phyloP scores from a whole-genome alignment of 2,888 invertebrate genomes.

The Latrodectus elegans region DNA sequence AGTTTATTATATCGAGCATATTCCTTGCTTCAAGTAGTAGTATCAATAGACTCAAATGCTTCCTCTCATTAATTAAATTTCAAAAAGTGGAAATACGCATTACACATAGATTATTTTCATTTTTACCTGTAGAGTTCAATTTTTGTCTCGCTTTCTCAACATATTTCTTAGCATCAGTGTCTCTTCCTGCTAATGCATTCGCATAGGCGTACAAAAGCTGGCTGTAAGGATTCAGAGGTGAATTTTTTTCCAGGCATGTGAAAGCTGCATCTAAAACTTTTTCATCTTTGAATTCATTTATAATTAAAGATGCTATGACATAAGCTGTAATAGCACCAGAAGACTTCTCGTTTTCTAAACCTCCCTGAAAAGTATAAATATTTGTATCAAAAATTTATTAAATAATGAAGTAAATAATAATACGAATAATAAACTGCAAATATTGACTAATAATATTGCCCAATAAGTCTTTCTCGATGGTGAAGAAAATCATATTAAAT shows the following conservation, averaged over 20 bases:
- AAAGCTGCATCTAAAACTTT: slow-evolving; percentile 14
- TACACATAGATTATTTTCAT: too few species aligned
- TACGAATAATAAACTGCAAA: too few species aligned
- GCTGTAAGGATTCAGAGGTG: slow-evolving; percentile 18
- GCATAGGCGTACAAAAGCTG: slow-evolving; percentile 29
- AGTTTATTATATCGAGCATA: too few species aligned
- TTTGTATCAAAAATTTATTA: neutral
- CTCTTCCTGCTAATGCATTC: slow-evolving; percentile 1
- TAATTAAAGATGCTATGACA: slow-evolving; percentile 80
- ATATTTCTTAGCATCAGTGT: neutral
- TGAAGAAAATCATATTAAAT: too few species aligned
- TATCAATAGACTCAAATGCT: too few species aligned
- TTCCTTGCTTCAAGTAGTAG: too few species aligned
- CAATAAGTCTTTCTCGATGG: too few species aligned
- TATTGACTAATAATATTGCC: too few species aligned
- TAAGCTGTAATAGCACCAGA: slow-evolving; percentile 82
- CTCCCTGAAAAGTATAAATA: slow-evolving; percentile 16
- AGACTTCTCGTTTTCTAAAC: slow-evolving; percentile 72
- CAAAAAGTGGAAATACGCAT: too few species aligned
- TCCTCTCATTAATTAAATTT: too few species aligned
- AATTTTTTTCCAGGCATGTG: neutral
- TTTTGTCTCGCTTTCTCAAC: neutral
- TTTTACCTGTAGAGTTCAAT: neutral
- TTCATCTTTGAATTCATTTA: neutral
- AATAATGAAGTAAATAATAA: neutral